A percentile compares a stretch with the other conserved stretches of the same genome.
These are phyloP conservation scores for Lampropteryx suffumata DNA, from an alignment of 2,888 invertebrate genomes.

Conservation along the genomic window DNA sequence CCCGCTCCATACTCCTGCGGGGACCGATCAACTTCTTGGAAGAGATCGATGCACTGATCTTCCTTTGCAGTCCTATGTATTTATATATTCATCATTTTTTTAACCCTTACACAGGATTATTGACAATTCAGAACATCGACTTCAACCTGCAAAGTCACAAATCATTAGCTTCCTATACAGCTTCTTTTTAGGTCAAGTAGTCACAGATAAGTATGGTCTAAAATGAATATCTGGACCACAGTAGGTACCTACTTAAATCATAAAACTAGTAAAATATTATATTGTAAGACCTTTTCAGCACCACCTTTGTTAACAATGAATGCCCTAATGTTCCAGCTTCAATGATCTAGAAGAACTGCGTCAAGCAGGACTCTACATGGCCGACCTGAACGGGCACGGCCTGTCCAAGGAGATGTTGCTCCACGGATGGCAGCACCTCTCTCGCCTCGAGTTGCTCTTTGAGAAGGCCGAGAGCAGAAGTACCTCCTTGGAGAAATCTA, in stretches of 20 bases:
- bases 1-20: slow-evolving; percentile 88
- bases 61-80: slow-evolving; percentile 94
- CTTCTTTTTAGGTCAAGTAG: too few relatives aligned
- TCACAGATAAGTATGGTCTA: too few relatives aligned
- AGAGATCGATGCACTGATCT: slow-evolving; percentile 91
- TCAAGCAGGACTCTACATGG: slow-evolving; percentile 89
- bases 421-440: slow-evolving; percentile 93
- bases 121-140: background rate
- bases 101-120: background rate
- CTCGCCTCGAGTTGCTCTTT: slow-evolving; percentile 90
- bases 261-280: too few relatives aligned
- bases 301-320: too few relatives aligned
- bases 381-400: slow-evolving; percentile 93
- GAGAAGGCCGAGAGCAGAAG: slow-evolving; percentile 92
- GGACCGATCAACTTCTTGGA: slow-evolving; percentile 93
- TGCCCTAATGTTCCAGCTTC: slow-evolving; percentile 78
- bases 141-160: too few relatives aligned
- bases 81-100: slow-evolving; percentile 49
- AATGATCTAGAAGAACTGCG: slow-evolving; percentile 92
- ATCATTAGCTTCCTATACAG: too few relatives aligned
- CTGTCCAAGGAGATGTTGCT: slow-evolving; percentile 92
- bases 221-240: too few relatives aligned
- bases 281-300: too few relatives aligned
- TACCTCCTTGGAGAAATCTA: slow-evolving; percentile 89
- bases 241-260: too few relatives aligned